Evolutionary conservation across 2,888 invertebrate genomes (phyloP).

Genomic region (Clivina fossor): DNA sequence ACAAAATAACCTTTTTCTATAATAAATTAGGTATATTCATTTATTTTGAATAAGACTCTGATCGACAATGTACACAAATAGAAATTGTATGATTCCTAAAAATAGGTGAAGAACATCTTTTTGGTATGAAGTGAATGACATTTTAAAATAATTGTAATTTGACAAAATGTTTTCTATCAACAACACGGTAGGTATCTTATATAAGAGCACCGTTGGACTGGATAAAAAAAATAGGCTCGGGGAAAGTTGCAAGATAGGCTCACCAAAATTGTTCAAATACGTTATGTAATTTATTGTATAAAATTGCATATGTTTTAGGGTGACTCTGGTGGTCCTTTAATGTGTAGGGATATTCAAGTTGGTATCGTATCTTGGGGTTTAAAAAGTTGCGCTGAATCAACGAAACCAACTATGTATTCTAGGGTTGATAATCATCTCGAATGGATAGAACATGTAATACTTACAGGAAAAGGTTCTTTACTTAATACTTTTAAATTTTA

Average conservation of each 20-base stretch:
- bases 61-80: background rate
- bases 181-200: background rate
- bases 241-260: too few relatives aligned
- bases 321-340: constrained; percentile 8
- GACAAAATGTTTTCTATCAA: background rate
- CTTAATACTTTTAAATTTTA: too few relatives aligned
- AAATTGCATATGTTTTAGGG: constrained; percentile 3
- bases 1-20: too few relatives aligned
- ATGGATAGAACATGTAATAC: too few relatives aligned
- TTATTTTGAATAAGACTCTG: too few relatives aligned
- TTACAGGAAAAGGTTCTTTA: too few relatives aligned
- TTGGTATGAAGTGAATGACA: too few relatives aligned
- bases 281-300: background rate
- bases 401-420: background rate
- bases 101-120: background rate
- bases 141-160: too few relatives aligned
- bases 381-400: background rate
- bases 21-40: too few relatives aligned
- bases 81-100: background rate
- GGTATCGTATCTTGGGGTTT: constrained; percentile 3
- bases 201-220: background rate
- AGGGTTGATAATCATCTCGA: background rate
- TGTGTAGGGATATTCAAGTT: background rate
- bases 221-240: too few relatives aligned
- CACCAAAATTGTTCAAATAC: background rate